Evolutionary conservation across 2,888 invertebrate species (phyloP).

Genomic region (Eumacrocentrus americanus): DNA sequence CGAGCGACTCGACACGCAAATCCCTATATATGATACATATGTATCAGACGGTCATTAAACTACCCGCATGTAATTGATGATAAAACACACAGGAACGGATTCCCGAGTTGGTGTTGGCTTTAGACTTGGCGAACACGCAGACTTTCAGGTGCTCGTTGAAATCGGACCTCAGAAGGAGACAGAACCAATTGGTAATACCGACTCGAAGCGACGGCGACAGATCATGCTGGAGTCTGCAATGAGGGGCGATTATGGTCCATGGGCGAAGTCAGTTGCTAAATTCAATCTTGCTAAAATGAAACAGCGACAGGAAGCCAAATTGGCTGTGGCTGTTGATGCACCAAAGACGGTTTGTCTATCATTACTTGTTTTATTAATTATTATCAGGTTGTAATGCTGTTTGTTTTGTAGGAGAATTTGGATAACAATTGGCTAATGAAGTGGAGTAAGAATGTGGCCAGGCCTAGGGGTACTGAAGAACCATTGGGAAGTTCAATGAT

Average conservation of each 20-base stretch:
- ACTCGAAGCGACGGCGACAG: conserved; percentile 47
- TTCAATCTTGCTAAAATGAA: conserved; percentile 51
- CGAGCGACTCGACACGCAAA: conserved; percentile 19
- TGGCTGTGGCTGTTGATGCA: too few species aligned
- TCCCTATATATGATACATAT: too few species aligned
- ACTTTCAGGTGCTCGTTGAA: conserved; percentile 78
- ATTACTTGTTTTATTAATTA: background rate
- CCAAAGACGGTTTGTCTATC: background rate
- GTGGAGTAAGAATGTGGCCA: conserved; percentile 44
- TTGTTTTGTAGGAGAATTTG: conserved; percentile 31
- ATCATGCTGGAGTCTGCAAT: conserved; percentile 50
- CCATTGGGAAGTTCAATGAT: conserved; percentile 11
- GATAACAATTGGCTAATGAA: conserved; percentile 45
- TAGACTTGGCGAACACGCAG: conserved; percentile 80
- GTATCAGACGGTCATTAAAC: background rate
- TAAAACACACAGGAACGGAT: conserved; percentile 70
- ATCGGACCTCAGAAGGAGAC: conserved; percentile 81
- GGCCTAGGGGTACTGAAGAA: conserved; percentile 21
- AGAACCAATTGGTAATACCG: conserved; percentile 66
- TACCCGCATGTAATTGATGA: conserved; percentile 10
- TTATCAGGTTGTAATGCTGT: background rate
- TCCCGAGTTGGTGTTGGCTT: conserved; percentile 81
- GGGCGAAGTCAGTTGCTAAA: conserved; percentile 54
- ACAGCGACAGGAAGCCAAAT: conserved; percentile 45
- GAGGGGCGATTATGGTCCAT: conserved; percentile 55